Conservation (phyloP, 2,797 vertebrate species). For the Melanotaenia boesemani region DNA sequence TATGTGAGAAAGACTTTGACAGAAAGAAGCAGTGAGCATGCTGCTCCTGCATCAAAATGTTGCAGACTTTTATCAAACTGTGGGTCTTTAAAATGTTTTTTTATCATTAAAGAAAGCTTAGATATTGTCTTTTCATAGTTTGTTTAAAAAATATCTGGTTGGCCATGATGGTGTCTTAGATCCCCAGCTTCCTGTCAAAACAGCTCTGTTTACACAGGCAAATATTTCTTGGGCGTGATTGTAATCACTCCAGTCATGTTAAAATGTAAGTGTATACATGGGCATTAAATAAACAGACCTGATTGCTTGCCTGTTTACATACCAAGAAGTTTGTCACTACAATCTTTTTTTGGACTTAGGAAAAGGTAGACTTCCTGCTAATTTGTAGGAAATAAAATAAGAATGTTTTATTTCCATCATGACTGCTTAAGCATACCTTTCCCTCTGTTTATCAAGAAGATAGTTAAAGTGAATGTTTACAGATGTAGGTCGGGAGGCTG, state of each 20-base stretch:
- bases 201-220: background rate
- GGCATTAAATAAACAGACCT: no score
- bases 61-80: background rate
- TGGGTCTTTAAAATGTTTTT: background rate
- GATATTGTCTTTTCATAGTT: no score
- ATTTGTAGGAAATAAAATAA: background rate
- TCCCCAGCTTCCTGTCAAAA: background rate
- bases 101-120: no score
- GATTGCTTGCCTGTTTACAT: background rate
- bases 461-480: no score
- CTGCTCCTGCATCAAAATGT: background rate
- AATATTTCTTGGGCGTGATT: background rate
- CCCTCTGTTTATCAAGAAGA: no score
- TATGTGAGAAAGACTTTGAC: conserved; percentile 33
- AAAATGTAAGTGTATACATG: background rate
- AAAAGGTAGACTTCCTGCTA: background rate
- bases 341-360: background rate
- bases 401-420: no score
- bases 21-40: conserved; percentile 5
- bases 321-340: no score
- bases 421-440: no score
- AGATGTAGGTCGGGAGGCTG: no score
- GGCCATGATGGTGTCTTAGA: background rate
- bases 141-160: no score
- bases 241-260: background rate